Evolutionary conservation across 2,113 vertebrate species (phyloP), one percentile per base, ranked within the genome.

Genomic region (Mohoua ochrocephala): DNA sequence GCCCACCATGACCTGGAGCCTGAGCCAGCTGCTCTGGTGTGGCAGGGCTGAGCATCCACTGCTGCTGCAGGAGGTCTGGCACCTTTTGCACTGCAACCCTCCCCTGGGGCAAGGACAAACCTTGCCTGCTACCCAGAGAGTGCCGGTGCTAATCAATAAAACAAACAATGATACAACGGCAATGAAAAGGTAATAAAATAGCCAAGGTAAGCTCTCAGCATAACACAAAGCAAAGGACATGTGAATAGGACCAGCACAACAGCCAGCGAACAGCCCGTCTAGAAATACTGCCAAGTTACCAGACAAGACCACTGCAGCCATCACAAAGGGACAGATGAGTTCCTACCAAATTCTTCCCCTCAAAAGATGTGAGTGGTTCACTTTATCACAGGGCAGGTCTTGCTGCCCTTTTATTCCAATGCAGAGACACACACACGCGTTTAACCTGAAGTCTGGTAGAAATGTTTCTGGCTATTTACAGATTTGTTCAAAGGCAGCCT

Each of bases 21-120:
- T 1, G 4, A 37, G 77, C 3, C 53, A 60, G 63, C 22, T 11
- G 50, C 54, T 22, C n/a, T 15, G 27, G 45, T 10, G 74, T 4
- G 1, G 5, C 0, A 1, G 23, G 52, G 63, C 57, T 50, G 61
- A 73, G 84, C 42, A 31, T 2, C 13, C 19, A 0, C 14, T 15
- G 41, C 35, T 80, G 77, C 44, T 47, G 54, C 49, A 35, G 53
- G 15, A 73, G 35, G 4, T 24, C 26, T 5, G 11, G 61, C 35
- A 86, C 41, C 49, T 52, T 53, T 5, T 11, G 37, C 50, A 37
- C 59, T 37, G 53, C 16, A 56, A n/a, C 35, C 24, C 54, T 74
- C 10, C 44, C 15, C 37, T 6, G 30, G 35, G 30, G 35, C 57
- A 18, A 39, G 35, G 9, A 50, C 30, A 63, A 83, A 64, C 60